phyloP scores from a whole-genome alignment of 1,140 invertebrate species.

The Hylaeus volcanicus region DNA sequence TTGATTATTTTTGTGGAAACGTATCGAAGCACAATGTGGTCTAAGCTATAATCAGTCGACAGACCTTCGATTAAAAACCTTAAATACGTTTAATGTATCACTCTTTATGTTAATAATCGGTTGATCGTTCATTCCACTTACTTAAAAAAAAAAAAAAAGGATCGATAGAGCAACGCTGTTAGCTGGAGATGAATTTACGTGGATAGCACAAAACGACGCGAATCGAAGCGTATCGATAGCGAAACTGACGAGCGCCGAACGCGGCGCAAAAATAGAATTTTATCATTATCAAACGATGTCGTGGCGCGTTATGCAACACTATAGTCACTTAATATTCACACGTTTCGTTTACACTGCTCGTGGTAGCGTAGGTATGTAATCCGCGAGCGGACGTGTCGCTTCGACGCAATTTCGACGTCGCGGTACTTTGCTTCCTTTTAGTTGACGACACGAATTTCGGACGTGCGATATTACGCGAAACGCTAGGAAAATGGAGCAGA shows the following conservation, averaged over 20 bases:
- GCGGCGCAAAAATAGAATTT: slow-evolving; percentile 26
- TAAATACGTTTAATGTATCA: too few species aligned
- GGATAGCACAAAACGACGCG: not conserved
- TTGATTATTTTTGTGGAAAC: too few species aligned
- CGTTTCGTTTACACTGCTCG: slow-evolving; percentile 14
- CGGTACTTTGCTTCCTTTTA: not conserved
- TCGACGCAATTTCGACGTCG: slow-evolving; percentile 1
- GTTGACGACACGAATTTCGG: not conserved
- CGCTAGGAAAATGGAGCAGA: not conserved
- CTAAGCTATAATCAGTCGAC: too few species aligned
- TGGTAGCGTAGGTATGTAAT: slow-evolving; percentile 2
- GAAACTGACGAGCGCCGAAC: not conserved
- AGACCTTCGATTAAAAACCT: too few species aligned
- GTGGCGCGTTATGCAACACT: slow-evolving; percentile 21
- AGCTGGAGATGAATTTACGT: not conserved
- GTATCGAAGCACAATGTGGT: too few species aligned
- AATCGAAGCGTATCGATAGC: slow-evolving; percentile 22
- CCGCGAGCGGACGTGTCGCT: slow-evolving; percentile 6
- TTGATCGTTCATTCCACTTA: too few species aligned
- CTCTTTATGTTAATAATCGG: too few species aligned
- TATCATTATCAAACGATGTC: slow-evolving; percentile 47
- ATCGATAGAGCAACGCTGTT: not conserved
- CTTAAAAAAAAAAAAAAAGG: too few species aligned
- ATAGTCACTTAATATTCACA: slow-evolving; percentile 28
- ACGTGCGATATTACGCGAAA: not conserved